phyloP scores from a whole-genome alignment of 2,797 vertebrate species.

The Platyrinchus mystaceus region DNA sequence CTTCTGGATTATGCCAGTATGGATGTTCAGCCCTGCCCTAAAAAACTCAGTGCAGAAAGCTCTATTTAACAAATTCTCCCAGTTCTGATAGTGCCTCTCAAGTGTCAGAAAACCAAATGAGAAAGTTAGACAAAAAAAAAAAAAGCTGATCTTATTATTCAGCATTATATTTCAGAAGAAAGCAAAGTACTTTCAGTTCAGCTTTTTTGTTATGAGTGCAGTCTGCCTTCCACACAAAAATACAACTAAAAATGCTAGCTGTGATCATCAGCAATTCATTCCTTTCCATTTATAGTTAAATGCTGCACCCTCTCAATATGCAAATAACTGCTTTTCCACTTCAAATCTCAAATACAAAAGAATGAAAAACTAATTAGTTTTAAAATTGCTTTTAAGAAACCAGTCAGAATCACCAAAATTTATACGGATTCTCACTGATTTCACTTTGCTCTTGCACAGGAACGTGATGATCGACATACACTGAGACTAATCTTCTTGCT shows the following conservation, averaged over 20 bases:
- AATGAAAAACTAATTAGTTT: not conserved
- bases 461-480: not conserved
- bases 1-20: not conserved
- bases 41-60: not conserved
- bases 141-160: not conserved
- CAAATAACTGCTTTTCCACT: slow-evolving; percentile 4
- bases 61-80: not conserved
- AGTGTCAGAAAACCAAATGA: not conserved
- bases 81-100: not conserved
- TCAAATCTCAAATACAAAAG: not conserved
- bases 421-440: not conserved
- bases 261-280: not conserved
- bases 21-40: not conserved
- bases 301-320: not conserved
- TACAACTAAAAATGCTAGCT: not conserved
- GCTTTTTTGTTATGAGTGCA: not conserved
- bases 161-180: not conserved
- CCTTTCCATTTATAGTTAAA: not conserved
- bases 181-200: not conserved
- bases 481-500: not conserved
- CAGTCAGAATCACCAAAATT: not conserved
- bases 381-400: not conserved
- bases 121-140: not conserved
- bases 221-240: not conserved
- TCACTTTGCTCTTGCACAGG: not conserved